Base-by-base conservation (phyloP, 2,888 invertebrate genomes). In the Hoplodrina blanda region DNA sequence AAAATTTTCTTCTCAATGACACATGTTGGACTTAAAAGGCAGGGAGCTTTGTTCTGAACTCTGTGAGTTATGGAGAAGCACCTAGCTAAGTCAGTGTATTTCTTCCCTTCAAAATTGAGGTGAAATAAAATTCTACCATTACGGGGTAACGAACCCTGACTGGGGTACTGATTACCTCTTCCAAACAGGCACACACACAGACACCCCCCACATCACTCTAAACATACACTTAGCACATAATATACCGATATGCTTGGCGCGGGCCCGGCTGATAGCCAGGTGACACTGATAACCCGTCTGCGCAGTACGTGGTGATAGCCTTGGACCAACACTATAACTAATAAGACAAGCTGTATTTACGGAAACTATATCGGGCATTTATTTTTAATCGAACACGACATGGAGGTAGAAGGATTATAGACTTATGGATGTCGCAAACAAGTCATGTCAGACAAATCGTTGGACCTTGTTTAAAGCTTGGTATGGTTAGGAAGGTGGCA, bases 261-360 rank as follows among this genome's bases (percentile, higher is more conserved):
- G 67, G 76, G 80, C 55, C 69, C 53, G 60, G 52, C 59, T 62
- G 83, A 76, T 73, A 82, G 49, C 62, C 17, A 25, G 60, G 50
- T 62, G 70, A 30, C 56, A 8, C 25, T 55, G 82, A 82, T 81
- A 82, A 82, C 80, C 80, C 63, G 46, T 11, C 44, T 62, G 59
- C 62, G 63, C 66, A 55, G 25, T n/a, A 50, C 54, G 37, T 68
- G n/a, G 57, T 46, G 78, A 62, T 74, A 78, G 67, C 82, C 78
- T 81, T 78, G 80, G 64, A 33, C 54, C 62, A 54, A 5, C 50
- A 46, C 46, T 17, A 15, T 44, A 11, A 54, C 11, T 69, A 10
- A 33, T 10, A 52, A 55, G 33, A 60, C 30, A 62, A n/a, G 54
- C 46, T 57, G 56, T 72, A 66, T 60, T 62, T 76, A 44, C 78